These are phyloP conservation scores for Phaenicophaeus curvirostris DNA, from an alignment of 2,797 vertebrate genomes.

Conservation along the genomic window DNA sequence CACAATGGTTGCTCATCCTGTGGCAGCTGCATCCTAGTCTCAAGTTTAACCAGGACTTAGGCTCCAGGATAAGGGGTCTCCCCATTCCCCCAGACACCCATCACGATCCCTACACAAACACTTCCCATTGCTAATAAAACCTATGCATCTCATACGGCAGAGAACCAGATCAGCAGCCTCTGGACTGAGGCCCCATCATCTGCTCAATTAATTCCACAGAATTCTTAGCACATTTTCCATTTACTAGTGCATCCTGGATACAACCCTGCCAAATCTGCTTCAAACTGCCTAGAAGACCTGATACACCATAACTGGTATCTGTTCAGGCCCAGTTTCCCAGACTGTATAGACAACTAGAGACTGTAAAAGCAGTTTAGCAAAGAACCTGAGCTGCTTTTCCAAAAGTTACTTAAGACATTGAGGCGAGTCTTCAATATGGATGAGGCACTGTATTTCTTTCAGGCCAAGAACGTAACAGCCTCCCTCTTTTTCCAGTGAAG, in stretches of 20 bases:
- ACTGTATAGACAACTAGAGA: not conserved
- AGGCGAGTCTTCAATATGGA: not conserved
- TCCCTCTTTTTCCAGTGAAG: not conserved
- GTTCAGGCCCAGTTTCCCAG: not conserved
- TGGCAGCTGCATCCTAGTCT: not conserved
- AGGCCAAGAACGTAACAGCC: not conserved
- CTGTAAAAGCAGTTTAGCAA: not conserved
- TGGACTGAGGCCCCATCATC: not conserved
- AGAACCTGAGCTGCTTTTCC: not conserved
- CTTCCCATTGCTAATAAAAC: not conserved
- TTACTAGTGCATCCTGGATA: not conserved
- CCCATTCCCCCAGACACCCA: not conserved
- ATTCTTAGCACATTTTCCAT: not conserved
- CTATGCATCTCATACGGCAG: not conserved
- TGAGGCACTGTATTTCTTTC: not conserved
- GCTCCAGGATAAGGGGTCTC: not conserved
- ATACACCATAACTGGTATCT: not conserved
- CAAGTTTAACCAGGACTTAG: not conserved
- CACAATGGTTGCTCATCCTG: accelerated
- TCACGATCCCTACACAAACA: not conserved
- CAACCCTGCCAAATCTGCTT: not conserved
- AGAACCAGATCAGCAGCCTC: not conserved
- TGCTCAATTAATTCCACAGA: not conserved
- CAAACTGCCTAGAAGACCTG: not conserved
- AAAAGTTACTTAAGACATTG: not conserved